Evolutionary conservation across 2,888 invertebrate species (phyloP).

Genomic region (Isotomurus palustris): DNA sequence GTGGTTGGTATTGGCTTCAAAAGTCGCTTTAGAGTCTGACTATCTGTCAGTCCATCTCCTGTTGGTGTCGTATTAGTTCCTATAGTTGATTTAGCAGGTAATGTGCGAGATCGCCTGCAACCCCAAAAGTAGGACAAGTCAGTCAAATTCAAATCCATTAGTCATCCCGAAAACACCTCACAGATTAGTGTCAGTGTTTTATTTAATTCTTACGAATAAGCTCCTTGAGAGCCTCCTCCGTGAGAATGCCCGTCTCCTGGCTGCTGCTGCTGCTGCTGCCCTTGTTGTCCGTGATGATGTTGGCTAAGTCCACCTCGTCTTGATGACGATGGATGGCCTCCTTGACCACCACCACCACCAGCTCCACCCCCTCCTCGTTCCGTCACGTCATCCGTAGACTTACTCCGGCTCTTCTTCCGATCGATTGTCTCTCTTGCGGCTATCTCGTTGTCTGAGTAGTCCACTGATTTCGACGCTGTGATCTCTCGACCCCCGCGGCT

Average conservation of each 20-base stretch:
- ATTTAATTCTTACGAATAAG: conserved; percentile 7
- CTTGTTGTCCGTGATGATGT: conserved; percentile 19
- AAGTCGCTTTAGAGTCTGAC: conserved; percentile 86
- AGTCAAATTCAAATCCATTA: not conserved
- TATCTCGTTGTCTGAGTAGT: conserved; percentile 56
- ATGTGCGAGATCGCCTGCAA: conserved; percentile 42
- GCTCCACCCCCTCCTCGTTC: conserved; percentile 52
- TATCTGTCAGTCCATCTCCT: conserved; percentile 58
- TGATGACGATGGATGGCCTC: conserved; percentile 32
- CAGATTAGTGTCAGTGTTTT: not conserved
- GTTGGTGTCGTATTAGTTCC: conserved; percentile 46
- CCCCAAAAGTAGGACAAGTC: not conserved
- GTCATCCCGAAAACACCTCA: not conserved
- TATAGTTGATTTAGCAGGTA: conserved; percentile 46
- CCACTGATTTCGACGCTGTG: conserved; percentile 54
- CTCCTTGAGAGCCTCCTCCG: not conserved
- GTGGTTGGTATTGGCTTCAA: conserved; percentile 77
- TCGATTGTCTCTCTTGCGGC: conserved; percentile 43
- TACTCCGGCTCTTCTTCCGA: conserved; percentile 55
- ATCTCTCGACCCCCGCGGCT: conserved; percentile 46
- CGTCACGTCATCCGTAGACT: conserved; percentile 83
- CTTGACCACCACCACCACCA: conserved; percentile 42
- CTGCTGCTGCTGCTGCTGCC: not conserved
- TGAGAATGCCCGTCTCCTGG: too few species aligned
- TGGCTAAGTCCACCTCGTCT: conserved; percentile 26